Conservation (phyloP, 2,888 invertebrate species). For the Branchipolynoe longqiensis region DNA sequence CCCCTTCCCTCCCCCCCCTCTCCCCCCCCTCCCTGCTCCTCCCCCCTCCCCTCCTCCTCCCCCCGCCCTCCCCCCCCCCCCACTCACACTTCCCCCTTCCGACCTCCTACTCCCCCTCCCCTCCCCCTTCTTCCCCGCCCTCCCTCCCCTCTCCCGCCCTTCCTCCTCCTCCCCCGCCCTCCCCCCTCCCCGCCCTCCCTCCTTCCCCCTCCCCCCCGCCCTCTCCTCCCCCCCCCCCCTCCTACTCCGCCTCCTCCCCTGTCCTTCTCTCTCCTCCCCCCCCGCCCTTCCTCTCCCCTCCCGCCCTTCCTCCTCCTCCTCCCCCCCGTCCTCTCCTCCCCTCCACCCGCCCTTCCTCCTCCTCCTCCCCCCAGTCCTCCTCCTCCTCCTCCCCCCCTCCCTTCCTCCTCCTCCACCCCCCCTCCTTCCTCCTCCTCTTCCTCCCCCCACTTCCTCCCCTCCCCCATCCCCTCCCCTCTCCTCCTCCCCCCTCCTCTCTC, state of each 20-base stretch:
- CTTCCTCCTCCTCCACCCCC: not conserved
- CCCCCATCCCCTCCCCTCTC: not conserved
- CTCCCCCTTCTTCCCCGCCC: not conserved
- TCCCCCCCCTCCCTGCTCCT: not conserved
- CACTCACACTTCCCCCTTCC: not conserved
- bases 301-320: not conserved
- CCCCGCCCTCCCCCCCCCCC: not conserved
- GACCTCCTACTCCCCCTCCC: no score
- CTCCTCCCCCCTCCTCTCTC: not conserved
- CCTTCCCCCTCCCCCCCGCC: not conserved
- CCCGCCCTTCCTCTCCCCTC: not conserved
- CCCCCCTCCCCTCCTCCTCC: not conserved
- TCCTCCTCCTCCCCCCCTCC: not conserved
- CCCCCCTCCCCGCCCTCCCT: not conserved
- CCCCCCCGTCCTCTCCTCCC: not conserved
- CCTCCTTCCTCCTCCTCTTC: not conserved
- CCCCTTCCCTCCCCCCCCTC: not conserved
- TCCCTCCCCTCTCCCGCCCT: not conserved
- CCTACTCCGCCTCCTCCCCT: not conserved
- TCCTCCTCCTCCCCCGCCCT: not conserved
- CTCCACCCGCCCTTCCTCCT: not conserved
- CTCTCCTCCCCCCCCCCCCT: not conserved
- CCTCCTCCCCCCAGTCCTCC: not conserved
- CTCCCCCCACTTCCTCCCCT: no score
- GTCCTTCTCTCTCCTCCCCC: no score